phyloP scores from a whole-genome alignment of 2,888 invertebrate genomes.

The Uloborus plumipes region DNA sequence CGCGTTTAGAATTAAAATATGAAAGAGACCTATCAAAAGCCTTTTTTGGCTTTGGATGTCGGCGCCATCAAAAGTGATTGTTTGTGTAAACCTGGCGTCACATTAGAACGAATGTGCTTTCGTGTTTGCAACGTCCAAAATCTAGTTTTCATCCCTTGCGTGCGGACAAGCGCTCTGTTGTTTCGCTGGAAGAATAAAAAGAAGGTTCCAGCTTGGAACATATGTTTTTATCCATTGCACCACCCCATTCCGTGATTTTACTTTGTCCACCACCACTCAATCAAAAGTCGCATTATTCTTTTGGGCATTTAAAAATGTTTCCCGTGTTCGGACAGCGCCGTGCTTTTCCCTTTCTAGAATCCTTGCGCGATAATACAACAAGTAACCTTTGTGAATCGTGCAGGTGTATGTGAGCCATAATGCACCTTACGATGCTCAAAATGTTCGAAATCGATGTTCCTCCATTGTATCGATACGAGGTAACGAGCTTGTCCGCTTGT shows the following conservation, averaged over 20 bases:
- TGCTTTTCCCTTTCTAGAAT: too few species aligned
- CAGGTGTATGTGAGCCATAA: conserved; percentile 39
- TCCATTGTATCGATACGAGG: conserved; percentile 5
- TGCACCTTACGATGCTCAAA: conserved; percentile 1
- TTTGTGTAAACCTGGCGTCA: too few species aligned
- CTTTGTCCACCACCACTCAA: not conserved
- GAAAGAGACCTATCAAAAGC: too few species aligned
- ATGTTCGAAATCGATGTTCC: not conserved
- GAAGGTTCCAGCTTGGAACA: conserved; percentile 26
- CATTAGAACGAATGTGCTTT: too few species aligned
- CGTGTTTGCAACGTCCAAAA: too few species aligned
- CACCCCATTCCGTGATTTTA: conserved; percentile 12
- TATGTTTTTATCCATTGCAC: conserved; percentile 42
- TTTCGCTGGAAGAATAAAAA: not conserved
- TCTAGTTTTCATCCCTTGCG: not conserved
- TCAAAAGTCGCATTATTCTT: too few species aligned
- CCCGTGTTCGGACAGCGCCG: too few species aligned
- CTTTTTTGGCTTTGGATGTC: too few species aligned
- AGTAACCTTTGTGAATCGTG: not conserved
- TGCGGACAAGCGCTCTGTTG: not conserved
- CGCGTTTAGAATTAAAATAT: too few species aligned
- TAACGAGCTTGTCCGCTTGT: not conserved
- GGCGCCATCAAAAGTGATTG: too few species aligned
- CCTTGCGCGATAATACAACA: too few species aligned
- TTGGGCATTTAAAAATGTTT: too few species aligned